Evolutionary conservation across 2,888 invertebrate species (phyloP).

Genomic region (Hydriomena furcata): DNA sequence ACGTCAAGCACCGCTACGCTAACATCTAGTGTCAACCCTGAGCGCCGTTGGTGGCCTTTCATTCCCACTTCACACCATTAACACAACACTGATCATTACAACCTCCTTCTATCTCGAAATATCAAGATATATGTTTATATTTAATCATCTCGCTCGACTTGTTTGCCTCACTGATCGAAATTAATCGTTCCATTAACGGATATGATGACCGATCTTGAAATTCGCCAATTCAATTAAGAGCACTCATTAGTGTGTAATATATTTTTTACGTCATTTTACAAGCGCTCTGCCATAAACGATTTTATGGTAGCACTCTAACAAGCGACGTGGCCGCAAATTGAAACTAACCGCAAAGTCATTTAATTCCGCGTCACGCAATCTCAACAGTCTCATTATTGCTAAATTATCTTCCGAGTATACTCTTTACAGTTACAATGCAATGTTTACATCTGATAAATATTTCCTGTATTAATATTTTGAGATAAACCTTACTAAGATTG

Average conservation of each 20-base stretch:
- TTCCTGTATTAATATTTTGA: slow-evolving; percentile 39
- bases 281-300: slow-evolving; percentile 50
- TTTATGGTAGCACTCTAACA: slow-evolving; percentile 61
- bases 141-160: slow-evolving; percentile 12
- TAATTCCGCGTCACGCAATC: slow-evolving; percentile 66
- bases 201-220: slow-evolving; percentile 36
- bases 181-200: slow-evolving; percentile 36
- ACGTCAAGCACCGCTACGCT: slow-evolving; percentile 40
- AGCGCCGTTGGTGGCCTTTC: slow-evolving; percentile 45
- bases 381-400: slow-evolving; percentile 41
- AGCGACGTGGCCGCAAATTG: slow-evolving; percentile 67
- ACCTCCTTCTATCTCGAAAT: slow-evolving; percentile 18
- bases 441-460: slow-evolving; percentile 44
- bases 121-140: slow-evolving; percentile 13
- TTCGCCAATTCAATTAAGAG: slow-evolving; percentile 42
- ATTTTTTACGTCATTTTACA: slow-evolving; percentile 50
- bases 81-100: slow-evolving; percentile 35
- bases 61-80: slow-evolving; percentile 38
- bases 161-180: slow-evolving; percentile 29
- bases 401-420: slow-evolving; percentile 31
- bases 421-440: slow-evolving; percentile 27
- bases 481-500: slow-evolving; percentile 54
- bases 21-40: slow-evolving; percentile 48
- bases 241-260: slow-evolving; percentile 38
- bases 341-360: slow-evolving; percentile 67